Evolutionary conservation across 2,113 vertebrate species (phyloP), one percentile per base, ranked within the genome.

Genomic region (Odocoileus hemionus): DNA sequence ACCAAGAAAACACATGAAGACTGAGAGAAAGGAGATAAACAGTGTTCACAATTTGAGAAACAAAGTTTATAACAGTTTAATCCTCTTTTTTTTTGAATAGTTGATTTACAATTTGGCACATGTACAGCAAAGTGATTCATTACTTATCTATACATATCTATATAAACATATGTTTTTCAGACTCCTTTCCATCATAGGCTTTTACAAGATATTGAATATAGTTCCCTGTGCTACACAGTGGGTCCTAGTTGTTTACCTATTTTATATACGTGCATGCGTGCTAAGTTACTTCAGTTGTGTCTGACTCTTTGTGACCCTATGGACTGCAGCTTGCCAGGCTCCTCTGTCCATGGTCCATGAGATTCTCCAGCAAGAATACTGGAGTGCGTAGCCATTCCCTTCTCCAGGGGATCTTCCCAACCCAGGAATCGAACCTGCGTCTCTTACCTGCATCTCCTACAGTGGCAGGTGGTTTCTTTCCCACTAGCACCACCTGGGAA

Each of bases 261-360:
- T 36, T 39, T 26, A 14, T 39, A 39, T 25, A 23, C 0, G 1
- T 74, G 52, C n/a, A 74, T 2, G 36, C 5, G 0, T 70, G n/a
- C 0, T 2, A 70, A 70, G n/a, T 70, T 70, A 70, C 67, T 70
- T 39, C 19, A 70, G 67, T 39, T 13, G 67, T 2, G 10, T 74
- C 36, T 74, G 67, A 74, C 67, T 74, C 19, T 70, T 12, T 39
- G 67, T 70, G 67, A 70, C 19, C 19, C n/a, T 39, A 6, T 70
- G 19, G n/a, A 23, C 67, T 39, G 36, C 23, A 74, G 67, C 67
- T 39, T 5, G 0, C 67, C 67, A 39, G n/a, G 19, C 19, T 74
- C n/a, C n/a, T 70, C 67, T 39, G 19, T 74, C 5, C 67, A 6
- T 21, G 67, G 67, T 39, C n/a, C 67, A 39, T 74, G n/a, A 74